Conservation (phyloP, 2,113 vertebrate genomes). For the Pandion haliaetus region DNA sequence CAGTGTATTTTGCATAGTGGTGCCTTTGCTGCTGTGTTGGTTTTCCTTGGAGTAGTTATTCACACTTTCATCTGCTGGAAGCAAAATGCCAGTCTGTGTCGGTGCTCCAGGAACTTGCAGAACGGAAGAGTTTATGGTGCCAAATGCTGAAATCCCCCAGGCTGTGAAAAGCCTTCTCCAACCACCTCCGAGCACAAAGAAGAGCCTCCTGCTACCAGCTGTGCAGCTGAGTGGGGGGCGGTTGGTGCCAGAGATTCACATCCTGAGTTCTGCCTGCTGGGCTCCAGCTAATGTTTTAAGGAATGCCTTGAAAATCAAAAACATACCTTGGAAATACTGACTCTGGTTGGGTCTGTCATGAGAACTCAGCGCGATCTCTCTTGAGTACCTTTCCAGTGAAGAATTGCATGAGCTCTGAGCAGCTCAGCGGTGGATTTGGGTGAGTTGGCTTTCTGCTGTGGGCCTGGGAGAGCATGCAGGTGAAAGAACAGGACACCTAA, state of each 20-base stretch:
- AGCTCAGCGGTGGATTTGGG: not conserved
- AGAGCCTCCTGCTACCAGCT: not conserved
- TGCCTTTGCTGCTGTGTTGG: not conserved
- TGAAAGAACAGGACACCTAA: slow-evolving; percentile 3
- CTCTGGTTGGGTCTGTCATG: not conserved
- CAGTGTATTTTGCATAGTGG: not conserved
- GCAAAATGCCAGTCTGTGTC: not conserved
- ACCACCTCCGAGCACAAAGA: not conserved
- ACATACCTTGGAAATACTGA: not conserved
- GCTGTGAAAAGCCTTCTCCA: not conserved
- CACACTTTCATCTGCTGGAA: not conserved
- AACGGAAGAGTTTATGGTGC: not conserved
- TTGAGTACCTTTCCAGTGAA: not conserved
- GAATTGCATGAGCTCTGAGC: not conserved
- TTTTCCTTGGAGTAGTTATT: not conserved
- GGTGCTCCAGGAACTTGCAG: not conserved
- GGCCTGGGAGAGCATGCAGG: not conserved
- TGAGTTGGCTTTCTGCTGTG: not conserved
- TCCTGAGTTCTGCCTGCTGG: not conserved
- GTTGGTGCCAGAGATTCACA: not conserved
- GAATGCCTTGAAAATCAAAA: not conserved
- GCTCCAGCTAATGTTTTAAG: not conserved
- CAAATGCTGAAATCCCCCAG: not conserved
- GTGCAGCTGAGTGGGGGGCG: not conserved
- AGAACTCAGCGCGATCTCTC: accelerated